Evolutionary conservation across 2,888 invertebrate genomes (phyloP).

Genomic region (Neoscelio sp.): DNA sequence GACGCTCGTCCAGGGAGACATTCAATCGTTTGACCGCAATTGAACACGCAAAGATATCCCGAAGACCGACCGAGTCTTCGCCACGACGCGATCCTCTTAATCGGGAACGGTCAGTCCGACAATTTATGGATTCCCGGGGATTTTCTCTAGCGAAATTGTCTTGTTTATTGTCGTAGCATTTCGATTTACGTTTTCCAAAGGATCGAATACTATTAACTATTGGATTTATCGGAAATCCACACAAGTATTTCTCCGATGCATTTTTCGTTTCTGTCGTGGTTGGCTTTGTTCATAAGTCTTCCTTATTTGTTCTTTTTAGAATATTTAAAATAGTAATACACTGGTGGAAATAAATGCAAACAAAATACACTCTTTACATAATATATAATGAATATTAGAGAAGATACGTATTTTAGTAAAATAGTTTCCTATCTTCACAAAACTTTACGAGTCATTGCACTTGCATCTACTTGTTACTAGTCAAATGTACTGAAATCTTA

Average conservation of each 20-base stretch:
- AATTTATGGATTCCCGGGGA: conserved; percentile 83
- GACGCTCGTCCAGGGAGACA: conserved; percentile 82
- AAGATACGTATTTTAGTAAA: no score
- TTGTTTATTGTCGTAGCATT: conserved; percentile 79
- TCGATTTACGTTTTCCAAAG: conserved; percentile 69
- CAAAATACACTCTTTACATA: no score
- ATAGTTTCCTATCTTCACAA: no score
- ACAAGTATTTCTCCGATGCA: background rate
- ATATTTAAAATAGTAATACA: no score
- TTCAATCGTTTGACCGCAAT: conserved; percentile 81
- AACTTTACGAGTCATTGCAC: no score
- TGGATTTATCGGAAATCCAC: conserved; percentile 47
- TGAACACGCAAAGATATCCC: conserved; percentile 73
- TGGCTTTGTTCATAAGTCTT: no score
- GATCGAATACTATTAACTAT: conserved; percentile 47
- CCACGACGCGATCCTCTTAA: conserved; percentile 73
- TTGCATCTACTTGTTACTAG: no score
- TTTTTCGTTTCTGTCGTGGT: conserved; percentile 4
- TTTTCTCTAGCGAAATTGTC: conserved; percentile 80
- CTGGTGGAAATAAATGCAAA: no score
- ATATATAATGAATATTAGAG: no score
- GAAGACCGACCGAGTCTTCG: conserved; percentile 53
- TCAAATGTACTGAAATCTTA: no score
- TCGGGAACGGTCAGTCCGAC: conserved; percentile 69
- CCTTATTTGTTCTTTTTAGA: no score